These are phyloP conservation scores for Chionoecetes opilio DNA, from an alignment of 1,140 invertebrate species.

Conservation along the genomic window DNA sequence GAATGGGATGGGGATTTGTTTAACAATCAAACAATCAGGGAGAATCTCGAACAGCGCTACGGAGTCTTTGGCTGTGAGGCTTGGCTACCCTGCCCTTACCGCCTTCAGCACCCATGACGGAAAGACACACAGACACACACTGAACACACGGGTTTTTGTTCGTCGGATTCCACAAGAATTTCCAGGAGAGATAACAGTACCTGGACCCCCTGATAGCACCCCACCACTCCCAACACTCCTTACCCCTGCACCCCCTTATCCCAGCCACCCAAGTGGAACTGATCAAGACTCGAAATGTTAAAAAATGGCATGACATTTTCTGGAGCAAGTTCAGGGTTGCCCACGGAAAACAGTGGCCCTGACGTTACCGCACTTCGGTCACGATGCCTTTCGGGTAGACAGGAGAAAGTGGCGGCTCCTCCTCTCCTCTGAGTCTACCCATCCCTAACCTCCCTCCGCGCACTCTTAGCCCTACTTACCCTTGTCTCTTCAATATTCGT, in stretches of 20 bases:
- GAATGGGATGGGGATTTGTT: no score
- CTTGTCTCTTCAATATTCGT: neutral
- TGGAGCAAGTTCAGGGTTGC: conserved; percentile 25
- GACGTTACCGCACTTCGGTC: neutral
- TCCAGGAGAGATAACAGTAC: conserved; percentile 11
- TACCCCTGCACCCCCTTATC: neutral
- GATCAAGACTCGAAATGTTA: neutral
- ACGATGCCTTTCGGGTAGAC: neutral
- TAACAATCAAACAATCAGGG: no score
- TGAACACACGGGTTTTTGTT: neutral
- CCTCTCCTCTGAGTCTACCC: neutral
- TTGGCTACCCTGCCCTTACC: neutral
- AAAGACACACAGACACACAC: neutral
- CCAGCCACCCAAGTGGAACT: neutral
- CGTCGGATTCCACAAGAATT: neutral
- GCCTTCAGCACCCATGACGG: neutral
- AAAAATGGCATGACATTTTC: neutral
- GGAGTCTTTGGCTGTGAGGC: neutral
- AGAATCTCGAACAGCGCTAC: no score
- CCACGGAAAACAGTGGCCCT: neutral
- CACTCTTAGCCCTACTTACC: neutral
- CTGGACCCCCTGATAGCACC: neutral
- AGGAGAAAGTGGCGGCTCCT: neutral
- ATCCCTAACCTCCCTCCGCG: neutral
- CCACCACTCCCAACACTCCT: neutral